phyloP scores from a whole-genome alignment of 2,797 vertebrate genomes.

The Alcedo atthis region DNA sequence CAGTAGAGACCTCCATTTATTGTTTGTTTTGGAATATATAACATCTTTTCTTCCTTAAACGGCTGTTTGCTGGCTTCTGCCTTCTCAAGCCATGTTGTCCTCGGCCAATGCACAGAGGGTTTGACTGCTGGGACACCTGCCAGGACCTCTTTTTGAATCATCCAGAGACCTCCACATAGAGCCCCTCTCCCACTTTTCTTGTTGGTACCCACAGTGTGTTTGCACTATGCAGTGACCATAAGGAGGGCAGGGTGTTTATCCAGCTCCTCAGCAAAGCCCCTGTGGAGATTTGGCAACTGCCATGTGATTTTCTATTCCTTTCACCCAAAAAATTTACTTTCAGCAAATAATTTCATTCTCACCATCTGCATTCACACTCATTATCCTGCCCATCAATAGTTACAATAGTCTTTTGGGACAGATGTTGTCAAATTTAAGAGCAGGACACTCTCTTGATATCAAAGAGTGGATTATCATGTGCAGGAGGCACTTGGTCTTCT shows the following conservation, averaged over 20 bases:
- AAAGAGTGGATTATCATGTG: not conserved
- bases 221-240: rapidly evolving
- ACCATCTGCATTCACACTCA: rapidly evolving
- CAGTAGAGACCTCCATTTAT: not conserved
- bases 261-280: not conserved
- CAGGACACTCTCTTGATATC: not conserved
- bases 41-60: not conserved
- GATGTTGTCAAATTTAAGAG: not conserved
- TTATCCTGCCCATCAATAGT: not conserved
- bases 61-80: not conserved
- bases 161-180: not conserved
- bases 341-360: not conserved
- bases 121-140: not conserved
- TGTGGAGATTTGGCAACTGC: not conserved
- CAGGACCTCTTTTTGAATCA: not conserved
- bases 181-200: not conserved
- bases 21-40: not conserved
- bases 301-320: not conserved
- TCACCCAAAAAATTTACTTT: not conserved
- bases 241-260: not conserved
- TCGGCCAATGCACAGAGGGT: not conserved
- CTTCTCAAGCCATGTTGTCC: not conserved
- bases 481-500: not conserved
- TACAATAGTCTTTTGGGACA: not conserved
- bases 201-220: too few relatives aligned